Conservation (phyloP, 2,888 invertebrate genomes). For the Acholoe squamosa region DNA sequence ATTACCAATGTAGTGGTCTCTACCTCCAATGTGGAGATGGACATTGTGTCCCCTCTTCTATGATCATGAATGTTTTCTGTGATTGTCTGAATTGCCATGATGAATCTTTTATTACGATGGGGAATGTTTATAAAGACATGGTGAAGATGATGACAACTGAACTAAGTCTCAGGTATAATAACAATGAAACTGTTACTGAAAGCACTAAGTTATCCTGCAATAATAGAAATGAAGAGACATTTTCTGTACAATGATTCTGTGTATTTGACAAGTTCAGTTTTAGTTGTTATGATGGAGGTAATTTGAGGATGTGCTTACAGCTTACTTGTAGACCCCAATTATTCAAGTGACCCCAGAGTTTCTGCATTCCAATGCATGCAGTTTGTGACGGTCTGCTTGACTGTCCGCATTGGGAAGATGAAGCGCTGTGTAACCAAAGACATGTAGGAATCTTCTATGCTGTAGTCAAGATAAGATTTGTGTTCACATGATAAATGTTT, state of each 20-base stretch:
- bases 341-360: not conserved
- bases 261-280: no score
- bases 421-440: not conserved
- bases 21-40: not conserved
- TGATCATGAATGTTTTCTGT: not conserved
- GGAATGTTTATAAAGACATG: not conserved
- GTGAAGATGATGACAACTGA: not conserved
- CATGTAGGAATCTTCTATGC: not conserved
- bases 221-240: no score
- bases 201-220: no score
- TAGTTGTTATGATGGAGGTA: no score
- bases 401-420: not conserved
- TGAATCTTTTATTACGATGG: not conserved
- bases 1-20: not conserved
- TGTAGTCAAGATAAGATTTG: not conserved
- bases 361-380: not conserved
- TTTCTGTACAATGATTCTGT: no score
- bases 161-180: no score
- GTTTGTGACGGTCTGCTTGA: not conserved
- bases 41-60: not conserved
- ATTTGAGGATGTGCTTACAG: not conserved
- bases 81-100: not conserved
- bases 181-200: no score
- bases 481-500: not conserved
- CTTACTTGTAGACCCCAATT: not conserved